phyloP scores from a whole-genome alignment of 2,888 invertebrate genomes.

The Acleris cristana region DNA sequence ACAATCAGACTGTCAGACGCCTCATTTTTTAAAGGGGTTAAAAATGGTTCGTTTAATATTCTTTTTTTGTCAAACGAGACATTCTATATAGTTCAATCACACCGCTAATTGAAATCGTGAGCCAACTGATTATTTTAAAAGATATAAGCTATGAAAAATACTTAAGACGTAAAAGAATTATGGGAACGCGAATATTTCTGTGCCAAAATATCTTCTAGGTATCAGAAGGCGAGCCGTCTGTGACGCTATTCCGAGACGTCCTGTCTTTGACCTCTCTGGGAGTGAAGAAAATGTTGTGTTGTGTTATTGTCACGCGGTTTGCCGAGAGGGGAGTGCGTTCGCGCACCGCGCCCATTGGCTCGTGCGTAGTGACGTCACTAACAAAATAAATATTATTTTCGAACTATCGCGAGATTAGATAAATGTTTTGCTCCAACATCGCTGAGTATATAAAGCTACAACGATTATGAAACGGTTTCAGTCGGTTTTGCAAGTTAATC shows the following conservation, averaged over 20 bases:
- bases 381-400: slow-evolving; percentile 62
- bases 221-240: slow-evolving; percentile 17
- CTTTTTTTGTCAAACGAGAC: too few species aligned
- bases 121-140: slow-evolving; percentile 14
- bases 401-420: slow-evolving; percentile 68
- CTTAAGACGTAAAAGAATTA: slow-evolving; percentile 32
- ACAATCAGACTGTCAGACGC: too few species aligned
- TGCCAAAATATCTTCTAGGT: slow-evolving; percentile 38
- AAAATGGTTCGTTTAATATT: too few species aligned
- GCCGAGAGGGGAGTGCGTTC: slow-evolving; percentile 69
- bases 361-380: slow-evolving; percentile 62
- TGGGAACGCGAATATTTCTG: slow-evolving; percentile 34
- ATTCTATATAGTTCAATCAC: background rate
- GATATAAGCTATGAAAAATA: slow-evolving; percentile 13
- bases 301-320: slow-evolving; percentile 55
- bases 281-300: slow-evolving; percentile 37
- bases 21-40: too few species aligned
- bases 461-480: slow-evolving; percentile 42
- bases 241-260: slow-evolving; percentile 48
- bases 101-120: background rate
- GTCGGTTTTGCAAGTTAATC: slow-evolving; percentile 46
- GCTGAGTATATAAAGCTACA: slow-evolving; percentile 61
- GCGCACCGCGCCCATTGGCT: slow-evolving; percentile 61
- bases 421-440: slow-evolving; percentile 47
- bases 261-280: slow-evolving; percentile 65